These are phyloP conservation scores for Lamproptera curius DNA, from an alignment of 2,888 invertebrate species.

Conservation along the genomic window DNA sequence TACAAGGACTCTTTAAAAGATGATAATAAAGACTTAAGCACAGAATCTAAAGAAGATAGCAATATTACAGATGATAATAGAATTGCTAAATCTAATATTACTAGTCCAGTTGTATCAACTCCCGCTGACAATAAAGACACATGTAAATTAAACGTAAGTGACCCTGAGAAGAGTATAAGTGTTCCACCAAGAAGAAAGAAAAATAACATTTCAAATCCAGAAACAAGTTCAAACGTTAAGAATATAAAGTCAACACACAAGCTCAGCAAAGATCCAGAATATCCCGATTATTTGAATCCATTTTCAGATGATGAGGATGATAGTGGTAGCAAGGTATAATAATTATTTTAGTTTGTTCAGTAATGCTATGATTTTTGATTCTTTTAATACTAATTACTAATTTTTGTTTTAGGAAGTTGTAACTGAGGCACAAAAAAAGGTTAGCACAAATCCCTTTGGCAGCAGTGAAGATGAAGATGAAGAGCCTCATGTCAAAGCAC, in stretches of 20 bases:
- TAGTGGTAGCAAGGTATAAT: constrained; percentile 33
- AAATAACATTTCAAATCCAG: constrained; percentile 33
- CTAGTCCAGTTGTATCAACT: constrained; percentile 24
- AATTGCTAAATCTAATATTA: constrained; percentile 47
- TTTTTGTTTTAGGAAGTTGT: constrained; percentile 39
- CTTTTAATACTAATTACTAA: constrained; percentile 17
- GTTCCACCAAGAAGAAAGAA: constrained; percentile 70
- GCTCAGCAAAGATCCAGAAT: constrained; percentile 46
- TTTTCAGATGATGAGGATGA: constrained; percentile 84
- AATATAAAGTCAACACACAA: constrained; percentile 31
- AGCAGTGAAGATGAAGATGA: constrained; percentile 80
- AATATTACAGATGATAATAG: constrained; percentile 66
- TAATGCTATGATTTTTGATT: not conserved
- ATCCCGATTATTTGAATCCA: constrained; percentile 91
- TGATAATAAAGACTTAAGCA: constrained; percentile 18
- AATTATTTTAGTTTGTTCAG: too few species aligned
- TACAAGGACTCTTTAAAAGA: constrained; percentile 24
- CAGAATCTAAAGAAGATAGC: constrained; percentile 34
- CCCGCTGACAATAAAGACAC: constrained; percentile 29
- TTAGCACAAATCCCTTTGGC: constrained; percentile 83
- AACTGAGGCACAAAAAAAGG: constrained; percentile 42
- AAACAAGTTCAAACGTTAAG: constrained; percentile 34
- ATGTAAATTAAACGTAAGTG: constrained; percentile 36
- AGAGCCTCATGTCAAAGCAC: constrained; percentile 48
- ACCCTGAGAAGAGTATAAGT: constrained; percentile 50